Conservation (phyloP, 1,140 invertebrate genomes). For the Drosophila pruinosa region DNA sequence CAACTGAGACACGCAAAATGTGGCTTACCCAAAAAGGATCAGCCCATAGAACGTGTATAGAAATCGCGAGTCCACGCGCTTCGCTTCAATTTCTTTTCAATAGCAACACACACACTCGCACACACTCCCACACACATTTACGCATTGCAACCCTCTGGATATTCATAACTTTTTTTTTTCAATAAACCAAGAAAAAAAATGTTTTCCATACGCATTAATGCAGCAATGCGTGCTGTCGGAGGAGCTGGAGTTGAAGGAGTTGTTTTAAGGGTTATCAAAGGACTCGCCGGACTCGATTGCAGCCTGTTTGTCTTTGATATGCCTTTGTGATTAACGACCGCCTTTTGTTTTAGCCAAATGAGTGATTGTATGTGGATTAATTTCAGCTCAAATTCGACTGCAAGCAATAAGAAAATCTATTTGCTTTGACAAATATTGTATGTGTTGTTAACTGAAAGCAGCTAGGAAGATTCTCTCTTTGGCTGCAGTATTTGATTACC, state of each 20-base stretch:
- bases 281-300: background rate
- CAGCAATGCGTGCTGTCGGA: slow-evolving; percentile 64
- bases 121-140: slow-evolving; percentile 6
- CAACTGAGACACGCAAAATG: slow-evolving; percentile 73
- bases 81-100: slow-evolving; percentile 58
- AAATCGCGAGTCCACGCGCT: slow-evolving; percentile 49
- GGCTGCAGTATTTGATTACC: too few relatives aligned
- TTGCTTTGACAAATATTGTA: background rate
- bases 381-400: background rate
- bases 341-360: slow-evolving; percentile 38
- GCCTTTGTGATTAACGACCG: slow-evolving; percentile 36
- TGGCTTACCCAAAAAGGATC: slow-evolving; percentile 67
- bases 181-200: slow-evolving; percentile 48
- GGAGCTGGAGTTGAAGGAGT: background rate
- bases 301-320: slow-evolving; percentile 22
- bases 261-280: slow-evolving; percentile 2
- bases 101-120: slow-evolving; percentile 7
- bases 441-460: too few relatives aligned
- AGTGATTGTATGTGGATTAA: background rate
- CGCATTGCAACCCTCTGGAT: slow-evolving; percentile 48
- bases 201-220: slow-evolving; percentile 80
- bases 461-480: too few relatives aligned
- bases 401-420: too few relatives aligned
- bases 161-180: slow-evolving; percentile 52
- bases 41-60: background rate